Conservation (phyloP, 2,113 vertebrate genomes). For the Vidua macroura region DNA sequence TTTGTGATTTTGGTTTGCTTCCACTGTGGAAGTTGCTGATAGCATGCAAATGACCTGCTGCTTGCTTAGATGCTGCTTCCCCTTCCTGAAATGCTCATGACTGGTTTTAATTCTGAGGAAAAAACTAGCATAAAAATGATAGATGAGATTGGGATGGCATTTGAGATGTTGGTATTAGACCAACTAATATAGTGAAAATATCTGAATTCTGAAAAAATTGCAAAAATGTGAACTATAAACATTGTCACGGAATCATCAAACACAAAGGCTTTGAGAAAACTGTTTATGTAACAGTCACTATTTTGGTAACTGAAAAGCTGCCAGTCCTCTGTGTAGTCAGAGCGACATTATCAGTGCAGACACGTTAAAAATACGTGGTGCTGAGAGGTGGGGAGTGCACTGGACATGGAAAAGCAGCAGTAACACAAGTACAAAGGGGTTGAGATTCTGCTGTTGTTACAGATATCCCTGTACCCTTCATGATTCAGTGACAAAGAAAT, state of each 20-base stretch:
- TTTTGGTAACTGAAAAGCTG: background rate
- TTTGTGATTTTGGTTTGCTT: background rate
- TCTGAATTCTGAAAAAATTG: background rate
- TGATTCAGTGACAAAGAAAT: background rate
- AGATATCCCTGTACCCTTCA: background rate
- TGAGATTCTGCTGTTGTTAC: background rate
- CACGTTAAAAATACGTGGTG: background rate
- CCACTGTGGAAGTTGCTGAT: background rate
- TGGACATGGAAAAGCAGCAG: background rate
- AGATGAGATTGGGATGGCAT: background rate
- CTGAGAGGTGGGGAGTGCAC: background rate
- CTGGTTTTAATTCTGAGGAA: background rate
- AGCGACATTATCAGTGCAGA: background rate
- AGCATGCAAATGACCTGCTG: background rate
- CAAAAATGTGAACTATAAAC: background rate
- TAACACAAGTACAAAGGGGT: background rate
- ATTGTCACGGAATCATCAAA: background rate
- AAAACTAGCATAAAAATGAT: background rate
- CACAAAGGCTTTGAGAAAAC: background rate
- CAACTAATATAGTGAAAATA: background rate
- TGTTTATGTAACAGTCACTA: background rate
- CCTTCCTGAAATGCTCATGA: background rate
- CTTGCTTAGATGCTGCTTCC: background rate
- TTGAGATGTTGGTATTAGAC: background rate
- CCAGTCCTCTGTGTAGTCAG: background rate